These are phyloP conservation scores for Hyphantria cunea DNA, from an alignment of 1,140 invertebrate species.

Conservation along the genomic window DNA sequence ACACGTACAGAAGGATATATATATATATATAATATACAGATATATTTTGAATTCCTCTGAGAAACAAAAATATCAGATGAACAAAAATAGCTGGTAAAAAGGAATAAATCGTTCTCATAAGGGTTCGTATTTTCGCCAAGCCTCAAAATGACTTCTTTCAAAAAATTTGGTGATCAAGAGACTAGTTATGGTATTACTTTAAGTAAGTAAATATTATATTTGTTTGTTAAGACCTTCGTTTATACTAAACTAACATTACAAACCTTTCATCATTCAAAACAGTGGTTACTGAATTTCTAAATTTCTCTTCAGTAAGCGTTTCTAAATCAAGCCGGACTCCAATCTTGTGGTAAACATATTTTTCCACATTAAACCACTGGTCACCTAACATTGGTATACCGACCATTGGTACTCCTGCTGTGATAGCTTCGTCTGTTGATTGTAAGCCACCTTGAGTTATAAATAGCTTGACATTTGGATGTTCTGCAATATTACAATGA, in stretches of 20 bases:
- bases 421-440: constrained; percentile 33
- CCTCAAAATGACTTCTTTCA: too few species aligned
- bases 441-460: constrained; percentile 39
- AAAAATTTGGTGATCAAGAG: too few species aligned
- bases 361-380: constrained; percentile 33
- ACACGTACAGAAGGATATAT: too few species aligned
- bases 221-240: too few species aligned
- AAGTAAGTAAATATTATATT: too few species aligned
- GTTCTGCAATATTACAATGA: constrained; percentile 14
- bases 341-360: constrained; percentile 29
- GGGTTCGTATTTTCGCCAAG: too few species aligned
- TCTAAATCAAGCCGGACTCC: constrained; percentile 25
- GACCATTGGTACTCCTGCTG: constrained; percentile 33
- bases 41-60: too few species aligned
- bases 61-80: too few species aligned
- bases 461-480: constrained; percentile 34
- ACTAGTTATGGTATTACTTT: too few species aligned
- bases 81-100: too few species aligned
- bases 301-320: constrained; percentile 5
- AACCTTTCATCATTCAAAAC: constrained; percentile 31
- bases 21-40: too few species aligned
- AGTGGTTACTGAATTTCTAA: constrained; percentile 19
- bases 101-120: too few species aligned
- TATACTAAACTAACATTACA: neutral
- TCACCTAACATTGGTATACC: constrained; percentile 34